Percentiles rank a stretch among this genome's conserved stretches.
Conservation (phyloP, 1,140 invertebrate genomes). For the Halictus rubicundus region DNA sequence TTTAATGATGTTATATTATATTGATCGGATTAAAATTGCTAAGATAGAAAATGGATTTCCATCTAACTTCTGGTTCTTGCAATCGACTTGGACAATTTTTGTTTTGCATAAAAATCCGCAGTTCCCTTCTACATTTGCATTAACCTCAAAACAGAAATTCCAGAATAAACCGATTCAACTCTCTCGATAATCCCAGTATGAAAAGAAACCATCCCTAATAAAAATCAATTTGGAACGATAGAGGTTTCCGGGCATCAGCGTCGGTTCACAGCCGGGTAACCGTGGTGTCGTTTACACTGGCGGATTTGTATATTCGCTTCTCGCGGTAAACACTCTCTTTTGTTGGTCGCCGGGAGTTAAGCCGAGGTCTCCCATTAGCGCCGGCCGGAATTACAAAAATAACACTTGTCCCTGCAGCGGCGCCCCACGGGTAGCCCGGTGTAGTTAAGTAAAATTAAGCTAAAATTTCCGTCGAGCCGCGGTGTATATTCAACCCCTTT, state of each 20-base stretch:
- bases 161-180: too few relatives aligned
- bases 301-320: constrained; percentile 54
- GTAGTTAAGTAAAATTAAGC: constrained; percentile 77
- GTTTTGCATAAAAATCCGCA: too few relatives aligned
- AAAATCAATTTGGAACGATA: too few relatives aligned
- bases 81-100: too few relatives aligned
- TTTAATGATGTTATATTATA: too few relatives aligned
- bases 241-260: background rate
- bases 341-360: constrained; percentile 63
- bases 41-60: too few relatives aligned
- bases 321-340: constrained; percentile 66
- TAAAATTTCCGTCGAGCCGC: constrained; percentile 70
- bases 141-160: too few relatives aligned
- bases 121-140: too few relatives aligned
- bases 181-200: too few relatives aligned
- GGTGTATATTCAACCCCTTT: constrained; percentile 71
- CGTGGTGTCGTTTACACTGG: constrained; percentile 52
- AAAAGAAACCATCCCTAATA: too few relatives aligned
- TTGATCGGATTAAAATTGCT: too few relatives aligned
- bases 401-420: constrained; percentile 69
- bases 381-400: constrained; percentile 73
- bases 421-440: constrained; percentile 52
- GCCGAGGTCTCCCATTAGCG: constrained; percentile 68
- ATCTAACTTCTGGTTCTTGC: too few relatives aligned
- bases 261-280: constrained; percentile 22